Percentiles rank a stretch among this genome's conserved stretches.
phyloP scores from a whole-genome alignment of 2,113 vertebrate species.

The Mustelus asterias region DNA sequence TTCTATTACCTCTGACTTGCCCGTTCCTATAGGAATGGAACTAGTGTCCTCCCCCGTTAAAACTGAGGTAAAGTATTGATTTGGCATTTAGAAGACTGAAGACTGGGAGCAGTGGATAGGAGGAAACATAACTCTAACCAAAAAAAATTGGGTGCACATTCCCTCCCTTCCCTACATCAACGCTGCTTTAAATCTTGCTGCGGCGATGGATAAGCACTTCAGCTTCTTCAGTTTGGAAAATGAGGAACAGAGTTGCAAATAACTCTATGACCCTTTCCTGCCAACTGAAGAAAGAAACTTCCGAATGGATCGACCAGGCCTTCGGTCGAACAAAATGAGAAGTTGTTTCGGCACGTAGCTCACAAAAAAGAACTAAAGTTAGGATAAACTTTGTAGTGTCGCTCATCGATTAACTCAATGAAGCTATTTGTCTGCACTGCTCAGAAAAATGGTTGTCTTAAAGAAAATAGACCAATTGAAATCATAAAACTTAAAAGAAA shows the following conservation, averaged over 20 bases:
- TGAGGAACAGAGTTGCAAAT: background rate
- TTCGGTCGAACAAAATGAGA: background rate
- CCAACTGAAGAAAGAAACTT: background rate
- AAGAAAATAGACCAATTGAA: slow-evolving; percentile 21
- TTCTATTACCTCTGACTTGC: too few species aligned
- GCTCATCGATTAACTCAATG: background rate
- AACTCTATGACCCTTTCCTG: background rate
- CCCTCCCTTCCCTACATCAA: background rate
- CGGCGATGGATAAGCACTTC: background rate
- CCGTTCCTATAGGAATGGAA: too few species aligned
- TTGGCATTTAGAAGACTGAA: background rate
- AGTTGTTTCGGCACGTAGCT: background rate
- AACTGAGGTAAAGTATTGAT: too few species aligned
- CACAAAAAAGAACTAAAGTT: background rate
- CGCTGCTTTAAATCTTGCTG: background rate
- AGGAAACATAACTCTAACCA: background rate
- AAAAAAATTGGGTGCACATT: background rate
- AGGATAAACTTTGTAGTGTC: background rate
- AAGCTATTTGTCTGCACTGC: background rate
- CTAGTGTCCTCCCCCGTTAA: too few species aligned
- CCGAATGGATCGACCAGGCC: background rate
- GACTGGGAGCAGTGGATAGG: background rate
- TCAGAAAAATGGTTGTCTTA: background rate
- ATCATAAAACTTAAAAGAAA: slow-evolving; percentile 28
- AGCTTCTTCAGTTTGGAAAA: background rate